Evolutionary conservation across 2,888 invertebrate species (phyloP).

Genomic region (Ernsta delagoae): DNA sequence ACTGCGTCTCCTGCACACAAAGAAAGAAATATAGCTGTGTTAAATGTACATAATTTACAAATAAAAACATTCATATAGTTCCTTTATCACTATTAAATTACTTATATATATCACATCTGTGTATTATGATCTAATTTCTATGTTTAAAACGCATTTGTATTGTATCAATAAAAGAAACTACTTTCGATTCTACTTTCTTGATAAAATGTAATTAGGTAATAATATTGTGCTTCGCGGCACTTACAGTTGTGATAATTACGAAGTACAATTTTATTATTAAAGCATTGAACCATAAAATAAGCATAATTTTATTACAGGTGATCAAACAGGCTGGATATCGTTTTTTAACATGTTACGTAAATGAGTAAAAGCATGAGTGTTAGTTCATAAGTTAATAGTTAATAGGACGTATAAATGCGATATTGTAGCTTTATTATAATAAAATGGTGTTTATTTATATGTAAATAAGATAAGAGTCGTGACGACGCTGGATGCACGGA

Average conservation of each 20-base stretch:
- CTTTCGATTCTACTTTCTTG: not conserved
- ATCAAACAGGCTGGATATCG: constrained; percentile 29
- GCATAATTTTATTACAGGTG: constrained; percentile 30
- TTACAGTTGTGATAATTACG: constrained; percentile 27
- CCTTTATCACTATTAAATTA: constrained; percentile 14
- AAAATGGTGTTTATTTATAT: constrained; percentile 34
- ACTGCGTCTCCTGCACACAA: constrained; percentile 15
- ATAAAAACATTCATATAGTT: constrained; percentile 11
- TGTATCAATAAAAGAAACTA: not conserved
- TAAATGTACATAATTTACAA: constrained; percentile 1
- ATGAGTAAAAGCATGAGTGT: constrained; percentile 33
- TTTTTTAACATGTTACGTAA: constrained; percentile 29
- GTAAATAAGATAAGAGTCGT: constrained; percentile 49
- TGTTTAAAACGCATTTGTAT: not conserved
- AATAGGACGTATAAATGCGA: constrained; percentile 35
- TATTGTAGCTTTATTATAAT: constrained; percentile 33
- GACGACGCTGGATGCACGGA: constrained; percentile 68
- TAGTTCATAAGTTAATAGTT: constrained; percentile 36
- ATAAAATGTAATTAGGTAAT: constrained; percentile 5
- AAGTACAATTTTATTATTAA: constrained; percentile 28
- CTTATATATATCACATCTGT: not conserved
- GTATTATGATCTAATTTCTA: not conserved
- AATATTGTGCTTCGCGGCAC: constrained; percentile 25
- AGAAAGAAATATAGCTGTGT: not conserved
- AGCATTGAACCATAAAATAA: constrained; percentile 21